phyloP scores from a whole-genome alignment of 2,797 vertebrate species.

The Bovichtus variegatus region DNA sequence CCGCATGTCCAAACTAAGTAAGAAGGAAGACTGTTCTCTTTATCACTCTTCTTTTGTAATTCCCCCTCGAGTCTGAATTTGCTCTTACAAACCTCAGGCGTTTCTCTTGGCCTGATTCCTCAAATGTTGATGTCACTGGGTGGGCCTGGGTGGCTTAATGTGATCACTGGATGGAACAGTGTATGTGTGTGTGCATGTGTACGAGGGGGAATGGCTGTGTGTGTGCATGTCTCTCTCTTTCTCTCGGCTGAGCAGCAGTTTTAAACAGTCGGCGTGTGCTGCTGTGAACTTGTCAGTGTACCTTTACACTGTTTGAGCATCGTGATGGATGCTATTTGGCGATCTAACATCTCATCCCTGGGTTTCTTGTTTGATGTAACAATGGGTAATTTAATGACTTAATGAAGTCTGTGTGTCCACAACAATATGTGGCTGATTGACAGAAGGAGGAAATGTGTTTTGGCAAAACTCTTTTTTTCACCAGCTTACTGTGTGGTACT shows the following conservation, averaged over 20 bases:
- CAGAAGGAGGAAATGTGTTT: conserved; percentile 7
- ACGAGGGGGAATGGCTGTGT: conserved; percentile 13
- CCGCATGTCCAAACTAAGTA: background rate
- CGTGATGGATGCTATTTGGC: background rate
- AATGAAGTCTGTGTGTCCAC: background rate
- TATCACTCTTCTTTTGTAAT: conserved; percentile 6
- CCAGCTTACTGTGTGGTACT: background rate
- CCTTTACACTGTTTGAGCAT: background rate
- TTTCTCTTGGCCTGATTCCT: conserved; percentile 68
- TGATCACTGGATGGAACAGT: conserved; percentile 68
- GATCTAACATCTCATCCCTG: background rate
- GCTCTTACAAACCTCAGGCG: conserved; percentile 49
- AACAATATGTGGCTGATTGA: background rate
- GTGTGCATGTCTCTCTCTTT: background rate
- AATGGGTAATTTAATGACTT: no score
- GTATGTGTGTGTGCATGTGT: conserved; percentile 38
- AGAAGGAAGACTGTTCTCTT: background rate
- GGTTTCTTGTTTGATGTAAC: background rate
- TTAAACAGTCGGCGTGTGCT: conserved; percentile 1
- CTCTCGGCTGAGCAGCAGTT: conserved; percentile 17
- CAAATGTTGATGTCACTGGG: conserved; percentile 79
- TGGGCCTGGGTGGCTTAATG: conserved; percentile 67
- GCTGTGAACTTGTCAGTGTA: background rate
- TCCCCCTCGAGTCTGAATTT: conserved; percentile 22
- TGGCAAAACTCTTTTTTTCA: conserved; percentile 1